phyloP scores from a whole-genome alignment of 1,140 invertebrate genomes.

The Diuraphis noxia region DNA sequence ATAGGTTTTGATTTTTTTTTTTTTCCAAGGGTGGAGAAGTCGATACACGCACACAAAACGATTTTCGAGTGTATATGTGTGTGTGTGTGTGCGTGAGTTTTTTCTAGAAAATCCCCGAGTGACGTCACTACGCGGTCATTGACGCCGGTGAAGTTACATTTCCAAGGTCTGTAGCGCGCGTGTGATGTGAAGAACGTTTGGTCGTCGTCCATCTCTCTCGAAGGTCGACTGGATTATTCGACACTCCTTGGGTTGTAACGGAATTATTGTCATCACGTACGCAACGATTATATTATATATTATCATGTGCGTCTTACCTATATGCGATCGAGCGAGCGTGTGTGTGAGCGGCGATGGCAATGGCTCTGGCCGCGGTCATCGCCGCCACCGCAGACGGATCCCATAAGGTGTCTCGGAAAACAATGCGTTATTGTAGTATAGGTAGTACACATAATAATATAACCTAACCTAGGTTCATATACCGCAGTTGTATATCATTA shows the following conservation, averaged over 20 bases:
- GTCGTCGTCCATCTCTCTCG: constrained; percentile 32
- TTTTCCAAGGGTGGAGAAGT: background rate
- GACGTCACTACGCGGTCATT: constrained; percentile 48
- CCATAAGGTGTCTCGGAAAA: constrained; percentile 33
- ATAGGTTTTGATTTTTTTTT: constrained; percentile 20
- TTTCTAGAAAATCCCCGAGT: constrained; percentile 42
- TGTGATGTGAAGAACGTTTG: constrained; percentile 17
- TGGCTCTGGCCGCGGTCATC: constrained; percentile 1
- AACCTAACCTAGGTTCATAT: background rate
- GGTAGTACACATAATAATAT: background rate
- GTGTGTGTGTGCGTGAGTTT: background rate
- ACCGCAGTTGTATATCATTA: background rate
- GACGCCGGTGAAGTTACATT: constrained; percentile 42
- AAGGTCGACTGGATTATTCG: constrained; percentile 51
- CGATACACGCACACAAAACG: background rate
- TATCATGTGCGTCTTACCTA: background rate
- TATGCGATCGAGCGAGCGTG: background rate
- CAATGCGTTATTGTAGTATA: background rate
- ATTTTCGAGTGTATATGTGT: background rate
- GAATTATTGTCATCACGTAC: constrained; percentile 53
- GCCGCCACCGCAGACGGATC: background rate
- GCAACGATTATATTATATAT: background rate
- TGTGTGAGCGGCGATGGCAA: background rate
- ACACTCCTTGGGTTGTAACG: constrained; percentile 45
- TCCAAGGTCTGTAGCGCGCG: constrained; percentile 28